phyloP scores from a whole-genome alignment of 2,888 invertebrate species.

The Tillus elongatus region DNA sequence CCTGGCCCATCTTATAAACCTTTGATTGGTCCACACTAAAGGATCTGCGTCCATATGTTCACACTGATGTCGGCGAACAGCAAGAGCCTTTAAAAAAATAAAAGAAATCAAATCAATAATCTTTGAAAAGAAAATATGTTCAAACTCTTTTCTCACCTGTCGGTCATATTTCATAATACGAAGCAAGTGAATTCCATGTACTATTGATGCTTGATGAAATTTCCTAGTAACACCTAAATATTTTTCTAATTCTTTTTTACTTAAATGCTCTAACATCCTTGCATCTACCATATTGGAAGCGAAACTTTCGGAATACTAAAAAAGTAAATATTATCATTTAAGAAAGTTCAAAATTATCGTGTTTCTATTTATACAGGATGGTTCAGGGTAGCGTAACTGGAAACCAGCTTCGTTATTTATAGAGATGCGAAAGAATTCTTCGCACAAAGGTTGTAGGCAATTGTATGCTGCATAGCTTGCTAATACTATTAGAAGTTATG shows the following conservation, averaged over 20 bases:
- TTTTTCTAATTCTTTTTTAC: constrained; percentile 90
- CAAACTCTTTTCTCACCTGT: constrained; percentile 49
- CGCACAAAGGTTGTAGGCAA: no score
- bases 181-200: constrained; percentile 86
- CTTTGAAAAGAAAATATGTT: constrained; percentile 4
- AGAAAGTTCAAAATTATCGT: no score
- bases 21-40: constrained; percentile 91
- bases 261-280: constrained; percentile 83
- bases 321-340: not conserved
- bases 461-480: no score
- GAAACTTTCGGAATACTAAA: constrained; percentile 79
- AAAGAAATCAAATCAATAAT: no score
- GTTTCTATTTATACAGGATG: constrained; percentile 1
- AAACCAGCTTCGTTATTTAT: no score
- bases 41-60: constrained; percentile 85
- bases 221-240: constrained; percentile 85
- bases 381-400: no score
- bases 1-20: constrained; percentile 88
- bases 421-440: no score
- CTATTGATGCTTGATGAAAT: constrained; percentile 90
- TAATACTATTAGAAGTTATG: no score
- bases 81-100: constrained; percentile 56
- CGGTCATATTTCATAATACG: constrained; percentile 88
- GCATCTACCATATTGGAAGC: constrained; percentile 86
- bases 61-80: constrained; percentile 78